Evolutionary conservation across 2,113 vertebrate genomes (phyloP), one percentile per base, ranked within the genome.

Genomic region (Indicator indicator): DNA sequence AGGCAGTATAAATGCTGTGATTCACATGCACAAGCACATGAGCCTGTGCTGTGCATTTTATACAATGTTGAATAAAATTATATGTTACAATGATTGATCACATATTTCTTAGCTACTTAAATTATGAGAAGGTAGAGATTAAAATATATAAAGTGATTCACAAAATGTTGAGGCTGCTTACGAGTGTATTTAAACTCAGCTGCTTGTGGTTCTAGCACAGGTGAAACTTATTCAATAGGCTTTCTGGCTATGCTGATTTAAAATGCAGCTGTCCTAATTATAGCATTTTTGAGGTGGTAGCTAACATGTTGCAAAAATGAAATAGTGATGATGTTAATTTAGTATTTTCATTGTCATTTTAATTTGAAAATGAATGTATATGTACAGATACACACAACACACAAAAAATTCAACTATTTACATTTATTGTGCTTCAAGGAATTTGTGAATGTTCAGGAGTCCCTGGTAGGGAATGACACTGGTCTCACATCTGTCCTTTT

Each of bases 1-100:
- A 73, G 94, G 93, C 96, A 73, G 83, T 70, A 52, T 93, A 96
- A 96, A 95, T 88, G 90, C 83, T 86, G 62, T 94, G 95, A 96
- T 97, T 97, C 96, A 93, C 89, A 92, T 94, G 63, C 87, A 50
- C 15, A 11, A 87, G 91, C 89, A 42, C 78, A 68, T 94, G 56
- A 79, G 67, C 78, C 86, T 90, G 16, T 27, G 17, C 40, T 74
- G 67, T 52, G 60, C 90, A 56, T 85, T 85, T 92, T 48, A 20
- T 78, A 81, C 82, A 62, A 16, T 21, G 44, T 67, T 21, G 10
- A 54, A 90, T 71, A 74, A 86, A 92, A 94, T 97, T 95, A 94
- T 87, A 86, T 91, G 86, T 79, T 59, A 28, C 86, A 65, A 75
- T 95, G 93, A 93, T 90, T 77, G 77, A 96, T 97, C 89, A 67